Evolutionary conservation across 2,888 invertebrate genomes (phyloP), one percentile per base, ranked within the genome.

Genomic region (Lucinisca nassula): DNA sequence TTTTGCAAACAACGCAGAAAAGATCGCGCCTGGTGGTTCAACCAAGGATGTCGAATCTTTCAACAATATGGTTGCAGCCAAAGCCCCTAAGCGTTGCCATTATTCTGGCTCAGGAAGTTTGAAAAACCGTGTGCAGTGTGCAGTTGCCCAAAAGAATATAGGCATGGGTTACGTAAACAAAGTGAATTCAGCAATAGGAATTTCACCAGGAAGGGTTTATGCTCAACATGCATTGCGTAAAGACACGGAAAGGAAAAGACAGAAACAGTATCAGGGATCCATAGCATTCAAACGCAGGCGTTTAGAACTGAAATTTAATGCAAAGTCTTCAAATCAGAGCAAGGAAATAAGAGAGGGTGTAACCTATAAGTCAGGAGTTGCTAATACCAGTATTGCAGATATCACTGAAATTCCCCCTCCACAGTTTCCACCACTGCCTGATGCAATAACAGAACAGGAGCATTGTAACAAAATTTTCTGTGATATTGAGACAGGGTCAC

Each of bases 1-100:
- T 1, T 84, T 84, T 61, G 58, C 35, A 17, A 32, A 32, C 17
- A 88, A 84, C 76, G 55, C 76, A 17, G 79, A 70, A 24, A 87
- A 84, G 77, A 84, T 88, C 49, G 84, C 87, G 4, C 87, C 87
- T 27, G 84, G 81, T 35, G 81, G 74, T 37, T 82, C 84, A 30
- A 87, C 87, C n/a, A 87, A 87, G 32, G 84, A 84, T 58, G 80
- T 87, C 35, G 79, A 88, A 77, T 88, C 84, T 0, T 84, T 88
- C 40, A 88, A 88, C 61, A 88, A 82, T 40, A 87, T 82, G 82
- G n/a, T 87, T 38, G 78, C 84, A 10, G 14, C 84, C 4, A 87
- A 88, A 72, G 88, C 88, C 6, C 85, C 82, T 17, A 88, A 85
- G 40, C 61, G 84, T 14, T 77, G 75, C 17, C 84, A 88, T 74